Base-by-base conservation (phyloP, 2,797 vertebrate genomes). In the Sternarchorhynchus goeldii region DNA sequence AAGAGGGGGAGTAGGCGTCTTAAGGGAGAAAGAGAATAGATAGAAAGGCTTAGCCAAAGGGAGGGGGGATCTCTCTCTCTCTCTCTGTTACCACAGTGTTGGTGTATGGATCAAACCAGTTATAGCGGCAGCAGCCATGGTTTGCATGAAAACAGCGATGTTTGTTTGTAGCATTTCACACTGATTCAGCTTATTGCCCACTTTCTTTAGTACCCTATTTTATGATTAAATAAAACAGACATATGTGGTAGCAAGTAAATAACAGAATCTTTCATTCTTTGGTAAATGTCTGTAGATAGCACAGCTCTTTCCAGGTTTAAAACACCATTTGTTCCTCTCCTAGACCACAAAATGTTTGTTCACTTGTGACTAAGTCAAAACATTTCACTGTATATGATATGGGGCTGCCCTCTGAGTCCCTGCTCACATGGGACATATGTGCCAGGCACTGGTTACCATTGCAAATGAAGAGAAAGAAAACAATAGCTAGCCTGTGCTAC, bases 21-120 rank as follows among this genome's bases (percentile, higher is more conserved):
- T 62, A 32, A 12, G 80, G 85, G 87, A 87, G 83, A 81, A 77
- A 73, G 86, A 59, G 63, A 77, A 78, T 79, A 86, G 86, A 87
- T 73, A 86, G 81, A 84, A 81, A 83, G 73, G 84, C 67, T 90
- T 88, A 88, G 69, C 50, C 5, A 31, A 77, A 66, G 82, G 79
- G 65, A 36, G 66, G 79, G 66, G 2, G 1, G 75, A 78, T 87
- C 81, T 59, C 36, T 59, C 36, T 77, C 39, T 69, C 18, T 59
- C 55, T 76, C 32, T 69, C 66, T 77, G 36, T 60, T 17, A 58
- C 45, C 20, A 58, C 41, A 64, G 4, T 53, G 36, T 41, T 75
- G 56, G 36, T 75, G 76, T 12, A 50, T 50, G 12, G 45, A 50
- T 50, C 10, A 50, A 16, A 12, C 45, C 10, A 12, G 45, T 50